A percentile compares a stretch with the other conserved stretches of the same genome.
Conservation (phyloP, 2,888 invertebrate genomes). For the Pheosia gnoma region DNA sequence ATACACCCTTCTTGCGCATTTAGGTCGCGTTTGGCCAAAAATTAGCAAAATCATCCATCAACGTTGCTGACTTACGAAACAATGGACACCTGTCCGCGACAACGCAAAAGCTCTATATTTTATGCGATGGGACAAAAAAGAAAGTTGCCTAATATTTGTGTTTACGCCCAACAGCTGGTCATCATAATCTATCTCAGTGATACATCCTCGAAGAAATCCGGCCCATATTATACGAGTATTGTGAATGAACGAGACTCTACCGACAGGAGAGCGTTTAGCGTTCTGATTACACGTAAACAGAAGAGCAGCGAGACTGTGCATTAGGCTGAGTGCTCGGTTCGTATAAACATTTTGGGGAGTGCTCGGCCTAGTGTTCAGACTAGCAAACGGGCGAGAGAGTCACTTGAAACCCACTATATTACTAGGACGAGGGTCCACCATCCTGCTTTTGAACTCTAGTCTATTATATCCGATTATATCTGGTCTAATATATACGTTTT, state of each 20-base stretch:
- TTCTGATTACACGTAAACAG: no score
- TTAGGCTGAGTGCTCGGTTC: no score
- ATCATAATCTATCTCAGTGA: slow-evolving; percentile 18
- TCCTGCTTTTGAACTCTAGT: no score
- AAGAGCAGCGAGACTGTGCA: no score
- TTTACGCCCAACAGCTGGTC: slow-evolving; percentile 1
- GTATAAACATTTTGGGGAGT: no score
- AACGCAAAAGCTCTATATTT: slow-evolving; percentile 26
- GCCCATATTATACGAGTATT: background rate
- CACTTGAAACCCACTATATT: no score
- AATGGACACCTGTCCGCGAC: slow-evolving; percentile 49
- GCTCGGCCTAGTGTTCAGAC: no score
- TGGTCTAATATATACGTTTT: no score
- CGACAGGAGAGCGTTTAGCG: no score
- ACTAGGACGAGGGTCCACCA: no score
- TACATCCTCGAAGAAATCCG: slow-evolving; percentile 8
- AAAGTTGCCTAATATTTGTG: slow-evolving; percentile 9
- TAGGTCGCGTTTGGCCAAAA: slow-evolving; percentile 54
- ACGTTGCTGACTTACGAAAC: slow-evolving; percentile 54
- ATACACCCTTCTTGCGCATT: slow-evolving; percentile 56
- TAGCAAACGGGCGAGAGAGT: no score
- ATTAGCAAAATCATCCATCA: slow-evolving; percentile 61
- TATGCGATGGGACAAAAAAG: slow-evolving; percentile 11
- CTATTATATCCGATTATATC: no score
- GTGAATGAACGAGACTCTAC: background rate